These are phyloP conservation scores for Dreissena polymorpha DNA, from an alignment of 1,140 invertebrate species.

Conservation along the genomic window DNA sequence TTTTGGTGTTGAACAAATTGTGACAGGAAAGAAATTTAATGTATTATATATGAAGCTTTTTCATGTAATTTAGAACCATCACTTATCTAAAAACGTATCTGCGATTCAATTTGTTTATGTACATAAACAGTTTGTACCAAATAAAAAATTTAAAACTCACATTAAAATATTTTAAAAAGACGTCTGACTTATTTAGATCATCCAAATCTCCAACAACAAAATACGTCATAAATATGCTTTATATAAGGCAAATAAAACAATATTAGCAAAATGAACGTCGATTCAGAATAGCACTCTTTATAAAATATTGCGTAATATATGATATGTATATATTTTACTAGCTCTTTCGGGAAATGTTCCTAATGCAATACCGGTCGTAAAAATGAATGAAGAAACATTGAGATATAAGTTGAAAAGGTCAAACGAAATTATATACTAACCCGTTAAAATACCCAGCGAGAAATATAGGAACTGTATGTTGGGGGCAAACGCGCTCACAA, in stretches of 20 bases:
- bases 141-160: not conserved
- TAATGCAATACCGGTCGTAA: not conserved
- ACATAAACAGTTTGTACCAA: not conserved
- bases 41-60: not conserved
- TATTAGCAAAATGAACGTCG: not conserved
- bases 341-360: not conserved
- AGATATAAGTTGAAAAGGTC: not conserved
- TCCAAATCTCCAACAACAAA: no score
- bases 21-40: not conserved
- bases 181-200: no score
- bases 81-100: not conserved
- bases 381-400: not conserved
- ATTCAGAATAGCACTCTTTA: not conserved
- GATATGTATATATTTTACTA: not conserved
- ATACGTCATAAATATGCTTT: no score
- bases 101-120: not conserved
- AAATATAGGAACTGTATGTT: constrained; percentile 90
- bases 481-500: constrained; percentile 87
- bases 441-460: constrained; percentile 92
- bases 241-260: not conserved
- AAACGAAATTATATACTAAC: constrained; percentile 78
- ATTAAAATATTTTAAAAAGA: no score
- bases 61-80: not conserved
- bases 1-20: not conserved
- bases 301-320: not conserved